Base-by-base conservation (phyloP, 2,113 vertebrate genomes). In the Ictidomys tridecemlineatus region DNA sequence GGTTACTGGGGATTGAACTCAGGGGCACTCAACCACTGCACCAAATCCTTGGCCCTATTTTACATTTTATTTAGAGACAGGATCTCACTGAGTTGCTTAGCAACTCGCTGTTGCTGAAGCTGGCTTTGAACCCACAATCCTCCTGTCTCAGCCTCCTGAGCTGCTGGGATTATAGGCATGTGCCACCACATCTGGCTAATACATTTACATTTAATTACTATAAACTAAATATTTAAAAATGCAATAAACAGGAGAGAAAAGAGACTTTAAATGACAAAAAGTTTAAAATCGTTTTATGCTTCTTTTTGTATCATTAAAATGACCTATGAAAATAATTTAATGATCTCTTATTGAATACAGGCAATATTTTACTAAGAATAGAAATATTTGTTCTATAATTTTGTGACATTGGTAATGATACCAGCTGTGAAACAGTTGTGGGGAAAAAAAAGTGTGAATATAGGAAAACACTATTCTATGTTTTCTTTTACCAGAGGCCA, bases 211-310 rank as follows among this genome's bases (percentile, higher is more conserved):
- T 45, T 48, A 89, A 51, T 9, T 85, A 6, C 20, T 72, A 6
- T 39, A 48, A 32, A 87, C 67, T 90, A 87, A 79, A 78, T 95
- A 34, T 87, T 89, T 70, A 11, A 92, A 89, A 94, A 37, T 63
- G 48, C 13, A 63, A 73, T 67, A 70, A 78, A 94, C 0, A 37
- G 16, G 4, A 83, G 45, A 8, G 10, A 42, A 39, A 89, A 45
- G 4, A 85, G 37, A 2, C 10, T 58, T 88, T 42, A 39, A 61
- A 4, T 34, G 85, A 84, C 10, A 16, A 79, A 76, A 67, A 32
- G 51, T 2, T 69, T 51, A 72, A 8, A 92, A 85, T 42, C 42
- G 2, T 72, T 89, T 30, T 13, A 20, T 94, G 22, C 2, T 17
- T 37, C 4, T 13, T 37, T 69, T 80, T n/a, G 2, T 4, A 48